A percentile compares a stretch with the other conserved stretches of the same genome.
Evolutionary conservation across 2,888 invertebrate species (phyloP).

Genomic region (Nemoura dubitans): DNA sequence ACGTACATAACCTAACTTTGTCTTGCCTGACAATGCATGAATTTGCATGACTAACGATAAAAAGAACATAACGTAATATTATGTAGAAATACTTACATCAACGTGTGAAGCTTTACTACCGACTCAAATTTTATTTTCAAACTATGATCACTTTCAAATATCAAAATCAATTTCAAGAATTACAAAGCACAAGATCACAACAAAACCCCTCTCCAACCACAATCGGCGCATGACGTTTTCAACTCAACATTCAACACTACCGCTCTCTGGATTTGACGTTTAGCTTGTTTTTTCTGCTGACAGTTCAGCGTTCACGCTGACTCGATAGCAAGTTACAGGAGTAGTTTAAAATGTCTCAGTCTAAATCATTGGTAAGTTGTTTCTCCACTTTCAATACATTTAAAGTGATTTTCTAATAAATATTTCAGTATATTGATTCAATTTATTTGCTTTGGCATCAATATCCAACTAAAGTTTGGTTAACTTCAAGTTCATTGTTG

Average conservation of each 20-base stretch:
- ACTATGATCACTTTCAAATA: not conserved
- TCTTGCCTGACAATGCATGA: not conserved
- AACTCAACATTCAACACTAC: too few species aligned
- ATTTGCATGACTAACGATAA: not conserved
- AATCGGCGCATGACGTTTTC: not conserved
- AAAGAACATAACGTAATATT: not conserved
- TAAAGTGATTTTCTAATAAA: not conserved
- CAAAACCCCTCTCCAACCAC: not conserved
- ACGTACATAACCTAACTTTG: not conserved
- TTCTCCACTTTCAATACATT: conserved; percentile 26
- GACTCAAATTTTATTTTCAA: not conserved
- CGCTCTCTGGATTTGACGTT: conserved; percentile 12
- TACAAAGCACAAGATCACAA: not conserved
- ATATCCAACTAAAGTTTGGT: conserved; percentile 25
- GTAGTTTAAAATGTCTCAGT: conserved; percentile 61
- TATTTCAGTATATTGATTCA: not conserved
- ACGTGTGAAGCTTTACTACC: not conserved
- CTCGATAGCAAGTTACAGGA: conserved; percentile 59
- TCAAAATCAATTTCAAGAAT: not conserved
- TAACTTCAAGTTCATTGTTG: conserved; percentile 49
- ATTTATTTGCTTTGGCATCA: not conserved
- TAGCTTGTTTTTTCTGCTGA: conserved; percentile 9
- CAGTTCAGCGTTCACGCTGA: conserved; percentile 43
- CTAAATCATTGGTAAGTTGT: conserved; percentile 60
- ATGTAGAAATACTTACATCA: not conserved